Evolutionary conservation across 2,113 vertebrate species (phyloP), one percentile per base, ranked within the genome.

Genomic region (Pseudonaja textilis): DNA sequence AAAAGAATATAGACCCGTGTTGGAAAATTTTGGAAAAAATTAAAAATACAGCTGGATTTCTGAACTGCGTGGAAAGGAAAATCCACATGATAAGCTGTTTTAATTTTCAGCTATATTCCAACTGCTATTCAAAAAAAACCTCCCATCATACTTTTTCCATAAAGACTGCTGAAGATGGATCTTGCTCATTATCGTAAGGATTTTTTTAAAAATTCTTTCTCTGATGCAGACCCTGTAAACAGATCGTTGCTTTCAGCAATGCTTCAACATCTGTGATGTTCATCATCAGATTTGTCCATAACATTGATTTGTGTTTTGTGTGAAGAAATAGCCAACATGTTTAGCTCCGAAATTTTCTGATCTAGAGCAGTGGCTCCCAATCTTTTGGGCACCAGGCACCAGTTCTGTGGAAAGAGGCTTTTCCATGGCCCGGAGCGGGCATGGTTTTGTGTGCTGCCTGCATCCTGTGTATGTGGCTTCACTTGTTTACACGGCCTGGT

Each of bases 391-490:
- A 69, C 29, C 61, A 69, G 61, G 61, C 29, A 69, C 29, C 9
- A 3, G 12, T 69, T 69, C 61, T 5, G 29, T n/a, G 12, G 29
- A 69, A 29, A 69, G 29, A 69, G 29, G 29, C 29, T 69, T 69
- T 69, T n/a, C 29, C 0, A 0, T n/a, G 29, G 29, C 14, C 12
- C 2, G 14, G n/a, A 34, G 12, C 5, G 12, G 64, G 4, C 0
- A 0, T 69, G 5, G 64, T 64, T 64, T 64, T 1, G 4, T n/a
- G 12, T 69, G 29, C 64, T 69, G 29, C 12, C 12, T n/a, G 4
- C 64, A n/a, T 69, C 61, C 11, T n/a, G 29, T 1, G 29, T 29
- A n/a, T n/a, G 29, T 4, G 29, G 12, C 29, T n/a, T 69, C 4
- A 2, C 29, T n/a, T 69, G 64, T 69, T 69, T 69, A 69, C 0